Evolutionary conservation across 2,888 invertebrate species (phyloP).

Genomic region (Coenonympha arcania): DNA sequence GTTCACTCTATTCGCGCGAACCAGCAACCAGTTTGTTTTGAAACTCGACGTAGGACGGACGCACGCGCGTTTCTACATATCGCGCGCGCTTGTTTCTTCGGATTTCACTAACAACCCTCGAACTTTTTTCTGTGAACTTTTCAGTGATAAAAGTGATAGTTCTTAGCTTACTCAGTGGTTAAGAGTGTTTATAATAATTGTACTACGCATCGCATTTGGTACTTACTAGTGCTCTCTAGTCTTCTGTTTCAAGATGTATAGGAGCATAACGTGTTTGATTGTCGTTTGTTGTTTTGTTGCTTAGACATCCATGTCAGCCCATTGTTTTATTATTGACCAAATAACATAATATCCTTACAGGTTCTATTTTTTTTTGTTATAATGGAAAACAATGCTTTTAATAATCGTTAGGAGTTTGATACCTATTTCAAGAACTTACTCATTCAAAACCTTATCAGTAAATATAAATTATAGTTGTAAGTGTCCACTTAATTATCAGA

Average conservation of each 20-base stretch:
- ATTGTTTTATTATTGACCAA: constrained; percentile 23
- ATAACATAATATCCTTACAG: constrained; percentile 1
- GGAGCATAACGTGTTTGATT: constrained; percentile 64
- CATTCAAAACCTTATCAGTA: neutral
- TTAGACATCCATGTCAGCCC: constrained; percentile 58
- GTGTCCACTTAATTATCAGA: constrained; percentile 6
- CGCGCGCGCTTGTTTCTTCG: constrained; percentile 40
- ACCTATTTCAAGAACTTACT: neutral
- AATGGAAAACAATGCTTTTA: constrained; percentile 20
- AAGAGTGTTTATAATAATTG: constrained; percentile 42
- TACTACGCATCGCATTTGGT: constrained; percentile 46
- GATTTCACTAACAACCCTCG: constrained; percentile 45
- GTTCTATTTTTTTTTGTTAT: neutral
- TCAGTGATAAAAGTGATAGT: constrained; percentile 41
- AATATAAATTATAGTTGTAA: neutral
- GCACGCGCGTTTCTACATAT: constrained; percentile 41
- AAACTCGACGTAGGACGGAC: constrained; percentile 49
- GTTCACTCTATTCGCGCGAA: constrained; percentile 39
- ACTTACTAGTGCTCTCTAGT: constrained; percentile 43
- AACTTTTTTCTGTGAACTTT: constrained; percentile 42
- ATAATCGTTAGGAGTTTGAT: neutral
- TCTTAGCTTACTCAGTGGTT: constrained; percentile 32
- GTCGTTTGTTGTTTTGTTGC: constrained; percentile 67
- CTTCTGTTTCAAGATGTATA: constrained; percentile 50
- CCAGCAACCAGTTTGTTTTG: constrained; percentile 50